These are phyloP conservation scores for Cataglyphis albicans DNA, from an alignment of 2,888 invertebrate genomes.

Conservation along the genomic window DNA sequence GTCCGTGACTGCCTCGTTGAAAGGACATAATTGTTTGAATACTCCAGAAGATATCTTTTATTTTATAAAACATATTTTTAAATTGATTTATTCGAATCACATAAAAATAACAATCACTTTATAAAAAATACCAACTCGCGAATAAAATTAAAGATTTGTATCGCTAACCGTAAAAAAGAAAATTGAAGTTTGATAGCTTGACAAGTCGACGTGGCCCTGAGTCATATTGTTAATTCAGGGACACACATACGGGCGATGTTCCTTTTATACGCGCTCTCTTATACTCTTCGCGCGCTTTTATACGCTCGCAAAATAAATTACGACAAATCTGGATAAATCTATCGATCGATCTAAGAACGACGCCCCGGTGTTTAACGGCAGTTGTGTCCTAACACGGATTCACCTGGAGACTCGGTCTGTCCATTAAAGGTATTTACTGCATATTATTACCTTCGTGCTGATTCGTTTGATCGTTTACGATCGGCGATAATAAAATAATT, in stretches of 20 bases:
- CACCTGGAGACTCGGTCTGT: constrained; percentile 71
- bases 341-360: constrained; percentile 64
- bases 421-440: constrained; percentile 83
- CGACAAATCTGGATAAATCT: constrained; percentile 64
- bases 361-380: constrained; percentile 73
- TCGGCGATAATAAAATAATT: constrained; percentile 84
- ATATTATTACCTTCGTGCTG: constrained; percentile 82
- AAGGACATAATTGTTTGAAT: not conserved
- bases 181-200: constrained; percentile 21
- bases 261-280: constrained; percentile 10
- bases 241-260: constrained; percentile 1
- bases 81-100: not conserved
- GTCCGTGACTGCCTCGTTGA: not conserved
- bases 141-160: constrained; percentile 3
- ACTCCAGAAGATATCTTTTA: not conserved
- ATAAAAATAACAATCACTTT: not conserved
- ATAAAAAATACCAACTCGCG: not conserved
- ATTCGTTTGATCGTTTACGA: constrained; percentile 83
- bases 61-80: not conserved
- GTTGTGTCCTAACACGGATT: constrained; percentile 75
- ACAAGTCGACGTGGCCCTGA: not conserved
- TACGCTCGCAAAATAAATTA: constrained; percentile 61
- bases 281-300: constrained; percentile 5
- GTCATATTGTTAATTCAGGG: not conserved
- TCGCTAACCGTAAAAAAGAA: not conserved